phyloP scores from a whole-genome alignment of 2,797 vertebrate genomes.

The Hylomyscus alleni region DNA sequence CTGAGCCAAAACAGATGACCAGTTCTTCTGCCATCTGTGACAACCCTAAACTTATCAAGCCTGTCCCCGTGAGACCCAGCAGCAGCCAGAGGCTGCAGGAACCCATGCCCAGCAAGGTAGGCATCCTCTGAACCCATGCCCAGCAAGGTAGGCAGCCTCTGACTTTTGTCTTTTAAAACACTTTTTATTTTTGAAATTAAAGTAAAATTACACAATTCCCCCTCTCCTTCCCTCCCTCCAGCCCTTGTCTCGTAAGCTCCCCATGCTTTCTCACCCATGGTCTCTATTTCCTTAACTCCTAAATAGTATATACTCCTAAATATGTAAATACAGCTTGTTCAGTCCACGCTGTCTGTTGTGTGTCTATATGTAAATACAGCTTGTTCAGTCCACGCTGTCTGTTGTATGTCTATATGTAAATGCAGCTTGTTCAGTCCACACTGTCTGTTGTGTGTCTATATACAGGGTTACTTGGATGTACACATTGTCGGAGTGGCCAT shows the following conservation, averaged over 20 bases:
- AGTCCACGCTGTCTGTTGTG: neutral
- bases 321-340: neutral
- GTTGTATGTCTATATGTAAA: neutral
- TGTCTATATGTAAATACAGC: too few relatives aligned
- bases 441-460: neutral
- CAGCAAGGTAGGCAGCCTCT: conserved; percentile 85
- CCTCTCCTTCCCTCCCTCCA: neutral
- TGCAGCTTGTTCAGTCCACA: neutral
- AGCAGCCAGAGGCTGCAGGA: conserved; percentile 85
- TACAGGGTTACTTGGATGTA: neutral
- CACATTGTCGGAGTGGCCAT: neutral
- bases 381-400: neutral
- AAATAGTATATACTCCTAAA: neutral
- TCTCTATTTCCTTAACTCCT: neutral
- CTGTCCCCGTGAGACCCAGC: conserved; percentile 95
- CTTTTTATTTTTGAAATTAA: neutral
- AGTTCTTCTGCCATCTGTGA: conserved; percentile 93
- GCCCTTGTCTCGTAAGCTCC: neutral
- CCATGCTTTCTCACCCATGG: neutral
- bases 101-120: conserved; percentile 89
- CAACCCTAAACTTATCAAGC: conserved; percentile 97
- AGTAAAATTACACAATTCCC: neutral
- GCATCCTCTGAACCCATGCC: conserved; percentile 78
- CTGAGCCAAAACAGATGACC: conserved; percentile 97
- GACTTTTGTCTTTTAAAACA: neutral